These are phyloP conservation scores for Eupithecia subfuscata DNA, from an alignment of 2,888 invertebrate species.

Conservation along the genomic window DNA sequence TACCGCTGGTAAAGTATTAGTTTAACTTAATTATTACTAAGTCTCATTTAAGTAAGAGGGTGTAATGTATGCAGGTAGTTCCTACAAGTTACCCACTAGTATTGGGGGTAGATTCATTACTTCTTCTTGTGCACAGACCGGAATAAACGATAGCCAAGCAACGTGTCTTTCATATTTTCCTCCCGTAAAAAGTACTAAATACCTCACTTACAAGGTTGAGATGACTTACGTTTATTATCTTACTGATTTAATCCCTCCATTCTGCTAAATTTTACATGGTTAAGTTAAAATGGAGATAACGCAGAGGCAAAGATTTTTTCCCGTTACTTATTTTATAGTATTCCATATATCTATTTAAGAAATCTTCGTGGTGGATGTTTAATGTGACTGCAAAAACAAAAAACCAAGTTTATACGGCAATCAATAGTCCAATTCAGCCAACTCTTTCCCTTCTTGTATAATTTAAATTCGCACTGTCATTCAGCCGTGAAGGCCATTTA, in stretches of 20 bases:
- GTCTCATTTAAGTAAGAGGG: too few species aligned
- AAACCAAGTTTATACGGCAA: neutral
- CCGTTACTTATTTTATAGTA: neutral
- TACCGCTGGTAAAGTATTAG: too few species aligned
- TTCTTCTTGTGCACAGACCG: too few species aligned
- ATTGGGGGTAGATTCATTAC: too few species aligned
- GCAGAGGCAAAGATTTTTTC: neutral
- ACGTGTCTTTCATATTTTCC: too few species aligned
- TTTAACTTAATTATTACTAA: too few species aligned
- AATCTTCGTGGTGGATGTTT: neutral
- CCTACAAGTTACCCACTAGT: too few species aligned
- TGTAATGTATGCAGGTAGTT: too few species aligned
- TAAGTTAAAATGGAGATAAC: neutral
- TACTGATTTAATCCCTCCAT: neutral
- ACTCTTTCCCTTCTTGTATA: neutral
- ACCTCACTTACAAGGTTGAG: constrained; percentile 7
- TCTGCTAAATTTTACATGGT: neutral
- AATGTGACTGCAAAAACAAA: neutral
- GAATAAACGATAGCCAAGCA: too few species aligned
- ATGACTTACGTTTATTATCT: constrained; percentile 1
- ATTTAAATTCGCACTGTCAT: too few species aligned
- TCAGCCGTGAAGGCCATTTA: too few species aligned
- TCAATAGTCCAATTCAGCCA: neutral
- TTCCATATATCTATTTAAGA: neutral
- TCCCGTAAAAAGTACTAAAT: too few species aligned